Evolutionary conservation across 2,888 invertebrate genomes (phyloP), one percentile per base, ranked within the genome.

Genomic region (Lobophora halterata): DNA sequence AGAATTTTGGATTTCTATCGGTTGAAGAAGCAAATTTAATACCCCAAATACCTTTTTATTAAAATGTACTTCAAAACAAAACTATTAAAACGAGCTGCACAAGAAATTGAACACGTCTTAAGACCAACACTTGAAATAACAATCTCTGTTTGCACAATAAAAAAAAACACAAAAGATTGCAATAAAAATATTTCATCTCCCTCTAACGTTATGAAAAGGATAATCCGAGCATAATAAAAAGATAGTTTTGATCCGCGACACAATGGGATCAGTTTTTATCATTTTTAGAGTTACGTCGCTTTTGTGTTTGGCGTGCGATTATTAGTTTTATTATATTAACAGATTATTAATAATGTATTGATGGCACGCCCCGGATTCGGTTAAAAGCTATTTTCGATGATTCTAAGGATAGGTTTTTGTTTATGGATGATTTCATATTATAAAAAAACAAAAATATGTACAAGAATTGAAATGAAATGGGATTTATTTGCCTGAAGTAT

Each of bases 191-290:
- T 36, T 40, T 27, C 28, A 45, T 44, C 50, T 38, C 55, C 48
- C 42, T 53, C 44, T 31, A 37, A 35, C 34, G 28, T 30, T 44
- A 52, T 49, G 48, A 50, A 50, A 52, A 49, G 3, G 14, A 12
- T 3, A 13, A 31, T 16, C 55, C 34, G 46, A 56, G 56, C 51
- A 61, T 49, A 58, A 63, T 51, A 63, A 49, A 62, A 55, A 42
- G 60, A 55, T 59, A 62, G 62, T 64, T 62, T 59, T 59, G 52
- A 62, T 62, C 62, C 47, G 36, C 2, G 31, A 20, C 49, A 60
- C 64, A 62, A 38, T 19, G 37, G 43, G 39, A 49, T 43, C 43
- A 38, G 37, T 45, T 47, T 44, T 45, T 52, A 41, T 46, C 3
- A 21, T 37, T 46, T 43, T 26, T 36, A n/a, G 33, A 34, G 43